These are phyloP conservation scores for Apoda limacodes DNA, from an alignment of 2,888 invertebrate genomes.

Conservation along the genomic window DNA sequence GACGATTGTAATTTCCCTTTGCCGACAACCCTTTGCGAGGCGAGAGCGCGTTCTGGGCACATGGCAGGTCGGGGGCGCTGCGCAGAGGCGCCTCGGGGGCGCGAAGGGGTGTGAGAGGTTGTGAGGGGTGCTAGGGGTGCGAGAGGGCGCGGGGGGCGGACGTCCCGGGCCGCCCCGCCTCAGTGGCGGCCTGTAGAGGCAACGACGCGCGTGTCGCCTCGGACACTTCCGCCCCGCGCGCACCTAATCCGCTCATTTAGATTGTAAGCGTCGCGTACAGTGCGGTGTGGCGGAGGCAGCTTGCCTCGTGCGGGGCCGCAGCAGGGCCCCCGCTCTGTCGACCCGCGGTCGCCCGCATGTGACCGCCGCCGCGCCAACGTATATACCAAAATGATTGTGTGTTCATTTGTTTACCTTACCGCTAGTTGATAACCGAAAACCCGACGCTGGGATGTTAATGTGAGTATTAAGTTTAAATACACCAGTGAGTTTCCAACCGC, in stretches of 20 bases:
- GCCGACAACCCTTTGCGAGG: constrained; percentile 57
- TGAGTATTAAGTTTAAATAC: too few species aligned
- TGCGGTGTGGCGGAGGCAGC: constrained; percentile 49
- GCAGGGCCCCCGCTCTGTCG: constrained; percentile 52
- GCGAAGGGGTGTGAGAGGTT: too few species aligned
- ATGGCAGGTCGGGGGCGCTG: constrained; percentile 40
- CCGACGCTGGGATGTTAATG: constrained; percentile 67
- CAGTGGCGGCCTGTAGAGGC: constrained; percentile 68
- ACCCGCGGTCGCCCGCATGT: constrained; percentile 46
- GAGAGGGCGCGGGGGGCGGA: constrained; percentile 40
- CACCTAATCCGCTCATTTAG: constrained; percentile 58
- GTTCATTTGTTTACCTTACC: constrained; percentile 61
- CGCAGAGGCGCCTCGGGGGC: constrained; percentile 25
- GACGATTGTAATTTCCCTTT: constrained; percentile 51
- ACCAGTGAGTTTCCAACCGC: too few species aligned
- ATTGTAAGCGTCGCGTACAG: constrained; percentile 60
- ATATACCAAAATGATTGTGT: constrained; percentile 49
- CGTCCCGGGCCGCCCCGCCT: constrained; percentile 65
- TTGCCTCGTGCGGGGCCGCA: constrained; percentile 42
- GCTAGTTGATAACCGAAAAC: constrained; percentile 58
- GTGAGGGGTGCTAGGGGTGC: constrained; percentile 5
- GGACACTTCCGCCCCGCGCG: constrained; percentile 63
- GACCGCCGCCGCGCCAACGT: constrained; percentile 38
- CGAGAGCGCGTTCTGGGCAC: constrained; percentile 41
- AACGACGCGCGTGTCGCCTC: constrained; percentile 65